Percentiles rank a stretch among this genome's conserved stretches.
These are phyloP conservation scores for Melanocharis versteri DNA, from an alignment of 2,113 vertebrate species.

Conservation along the genomic window DNA sequence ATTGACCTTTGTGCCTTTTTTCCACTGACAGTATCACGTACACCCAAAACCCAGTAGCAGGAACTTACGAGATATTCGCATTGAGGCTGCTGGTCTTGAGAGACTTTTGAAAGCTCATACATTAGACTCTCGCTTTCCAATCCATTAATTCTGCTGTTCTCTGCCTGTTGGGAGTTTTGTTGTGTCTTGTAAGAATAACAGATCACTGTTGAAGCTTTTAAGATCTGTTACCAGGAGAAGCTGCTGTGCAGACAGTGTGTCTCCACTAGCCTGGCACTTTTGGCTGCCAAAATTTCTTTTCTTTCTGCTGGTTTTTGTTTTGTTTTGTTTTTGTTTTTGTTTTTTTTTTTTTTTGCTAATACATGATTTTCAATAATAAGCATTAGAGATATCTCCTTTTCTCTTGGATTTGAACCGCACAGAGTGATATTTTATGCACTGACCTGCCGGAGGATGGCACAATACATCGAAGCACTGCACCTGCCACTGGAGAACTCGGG, in stretches of 20 bases:
- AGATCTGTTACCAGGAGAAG: conserved; percentile 55
- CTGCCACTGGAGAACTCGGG: neutral
- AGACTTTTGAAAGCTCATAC: conserved; percentile 66
- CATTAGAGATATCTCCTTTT: neutral
- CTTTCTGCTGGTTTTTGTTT: neutral
- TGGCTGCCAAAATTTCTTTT: neutral
- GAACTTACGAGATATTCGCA: conserved; percentile 56
- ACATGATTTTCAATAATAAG: neutral
- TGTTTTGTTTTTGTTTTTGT: neutral
- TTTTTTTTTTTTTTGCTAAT: neutral
- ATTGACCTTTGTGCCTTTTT: conserved; percentile 44
- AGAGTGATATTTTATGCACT: neutral
- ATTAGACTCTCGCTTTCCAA: conserved; percentile 75
- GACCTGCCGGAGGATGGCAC: neutral
- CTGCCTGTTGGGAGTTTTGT: conserved; percentile 72
- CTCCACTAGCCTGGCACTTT: neutral
- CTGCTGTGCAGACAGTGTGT: conserved; percentile 55
- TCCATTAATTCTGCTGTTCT: conserved; percentile 77
- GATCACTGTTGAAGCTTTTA: conserved; percentile 59
- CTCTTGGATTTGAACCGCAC: neutral
- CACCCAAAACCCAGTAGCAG: conserved; percentile 20
- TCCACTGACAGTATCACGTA: neutral
- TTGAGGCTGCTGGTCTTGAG: conserved; percentile 60
- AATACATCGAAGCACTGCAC: neutral
- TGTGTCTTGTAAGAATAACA: conserved; percentile 72